Evolutionary conservation across 2,113 vertebrate species (phyloP), one percentile per base, ranked within the genome.

Genomic region (Epinephelus lanceolatus): DNA sequence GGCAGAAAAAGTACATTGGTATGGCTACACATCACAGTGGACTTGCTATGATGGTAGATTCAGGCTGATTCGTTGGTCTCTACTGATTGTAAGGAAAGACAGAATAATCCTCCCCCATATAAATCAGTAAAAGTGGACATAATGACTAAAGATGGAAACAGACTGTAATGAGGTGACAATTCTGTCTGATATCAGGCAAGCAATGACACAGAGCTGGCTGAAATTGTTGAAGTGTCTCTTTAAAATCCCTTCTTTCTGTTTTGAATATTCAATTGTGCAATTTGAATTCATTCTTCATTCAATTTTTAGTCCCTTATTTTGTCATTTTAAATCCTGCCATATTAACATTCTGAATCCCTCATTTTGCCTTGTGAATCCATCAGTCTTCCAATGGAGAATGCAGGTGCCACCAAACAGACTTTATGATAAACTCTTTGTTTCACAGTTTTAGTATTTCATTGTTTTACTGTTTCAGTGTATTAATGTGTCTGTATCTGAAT

Each of bases 391-490:
- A 5, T 1, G n/a, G 4, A 42, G 27, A 67, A 55, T 19, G 10
- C 25, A 37, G 25, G 23, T 61, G 25, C 60, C 53, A 57, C 37
- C 6, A 6, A n/a, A 71, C 15, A 74, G 51, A 76, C 47, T 56
- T 60, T 1, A 33, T n/a, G 52, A 66, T 74, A 25, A 69, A 47
- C 33, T 81, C 49, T 71, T 71, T 57, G 30, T 86, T 72, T n/a
- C 15, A 21, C 51, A 61, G 21, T 51, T 40, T 73, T 10, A 59
- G 21, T 51, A 63, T 37, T 55, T 55, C 68, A 65, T 88, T 86
- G 77, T 87, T 69, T 53, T 15, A 51, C 47, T 65, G 21, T 67
- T 56, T 56, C 21, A 40, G 17, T 14, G 23, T 27, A 45, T 76
- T 62, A 59, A 47, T 80, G 33, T 45, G 23, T 65, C 42, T 40